phyloP scores from a whole-genome alignment of 2,797 vertebrate species.

The Dryobates pubescens region DNA sequence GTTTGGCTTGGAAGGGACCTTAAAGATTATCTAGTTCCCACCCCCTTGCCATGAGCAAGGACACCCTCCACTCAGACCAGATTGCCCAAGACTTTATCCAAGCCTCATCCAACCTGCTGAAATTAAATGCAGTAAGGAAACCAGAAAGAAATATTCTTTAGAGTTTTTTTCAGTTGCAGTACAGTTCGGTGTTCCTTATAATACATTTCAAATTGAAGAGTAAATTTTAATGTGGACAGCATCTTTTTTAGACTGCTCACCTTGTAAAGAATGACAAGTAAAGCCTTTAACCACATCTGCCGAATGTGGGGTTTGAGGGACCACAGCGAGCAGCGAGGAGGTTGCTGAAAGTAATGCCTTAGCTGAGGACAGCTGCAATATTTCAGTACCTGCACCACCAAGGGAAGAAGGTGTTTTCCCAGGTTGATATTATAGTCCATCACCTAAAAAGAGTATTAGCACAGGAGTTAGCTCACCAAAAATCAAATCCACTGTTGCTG shows the following conservation, averaged over 20 bases:
- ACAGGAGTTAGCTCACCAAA: slow-evolving; percentile 13
- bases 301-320: slow-evolving; percentile 94
- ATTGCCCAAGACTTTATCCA: too few species aligned
- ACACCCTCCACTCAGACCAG: too few species aligned
- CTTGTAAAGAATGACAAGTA: slow-evolving; percentile 98
- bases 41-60: too few species aligned
- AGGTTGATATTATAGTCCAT: slow-evolving; percentile 97
- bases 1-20: too few species aligned
- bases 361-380: slow-evolving; percentile 97
- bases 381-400: slow-evolving; percentile 98
- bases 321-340: slow-evolving; percentile 97
- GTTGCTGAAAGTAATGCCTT: slow-evolving; percentile 98
- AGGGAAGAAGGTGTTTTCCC: slow-evolving; percentile 96
- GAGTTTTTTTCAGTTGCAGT: background rate
- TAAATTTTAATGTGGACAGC: background rate
- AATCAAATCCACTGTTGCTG: background rate
- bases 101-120: background rate
- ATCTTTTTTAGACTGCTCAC: slow-evolving; percentile 70
- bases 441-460: slow-evolving; percentile 82
- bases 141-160: background rate
- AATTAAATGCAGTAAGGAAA: background rate
- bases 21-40: too few species aligned
- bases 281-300: slow-evolving; percentile 97
- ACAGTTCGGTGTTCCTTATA: background rate
- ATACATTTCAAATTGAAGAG: background rate